Evolutionary conservation across 2,888 invertebrate species (phyloP).

Genomic region (Megalurothrips usitatus): DNA sequence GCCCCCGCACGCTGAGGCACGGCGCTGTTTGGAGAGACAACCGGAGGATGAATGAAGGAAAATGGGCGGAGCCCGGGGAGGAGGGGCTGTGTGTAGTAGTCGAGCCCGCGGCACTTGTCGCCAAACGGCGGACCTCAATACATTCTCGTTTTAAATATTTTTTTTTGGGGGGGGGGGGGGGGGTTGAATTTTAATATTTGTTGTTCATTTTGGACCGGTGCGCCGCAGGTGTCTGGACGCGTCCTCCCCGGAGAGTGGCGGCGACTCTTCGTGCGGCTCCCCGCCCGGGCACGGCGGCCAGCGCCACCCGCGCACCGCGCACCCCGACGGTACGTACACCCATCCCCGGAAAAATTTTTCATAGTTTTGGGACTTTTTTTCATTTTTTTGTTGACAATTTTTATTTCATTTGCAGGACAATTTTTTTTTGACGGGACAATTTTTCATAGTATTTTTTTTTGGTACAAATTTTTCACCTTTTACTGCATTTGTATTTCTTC

Average conservation of each 20-base stretch:
- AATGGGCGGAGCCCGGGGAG: not conserved
- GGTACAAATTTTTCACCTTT: not conserved
- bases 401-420: no score
- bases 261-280: constrained; percentile 7
- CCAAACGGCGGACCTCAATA: no score
- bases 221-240: not conserved
- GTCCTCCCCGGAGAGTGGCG: not conserved
- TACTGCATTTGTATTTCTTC: not conserved
- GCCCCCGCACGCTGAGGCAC: not conserved
- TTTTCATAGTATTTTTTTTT: not conserved
- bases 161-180: no score
- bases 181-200: no score
- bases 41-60: not conserved
- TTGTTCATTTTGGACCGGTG: not conserved
- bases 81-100: not conserved
- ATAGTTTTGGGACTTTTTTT: no score
- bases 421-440: not conserved
- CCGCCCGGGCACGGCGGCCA: not conserved
- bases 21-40: constrained; percentile 15
- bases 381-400: no score
- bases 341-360: no score
- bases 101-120: no score
- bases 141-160: no score
- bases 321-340: not conserved
- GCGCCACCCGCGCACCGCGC: not conserved